Evolutionary conservation across 1,140 invertebrate genomes (phyloP), one percentile per base, ranked within the genome.

Genomic region (Drosophila novamexicana): DNA sequence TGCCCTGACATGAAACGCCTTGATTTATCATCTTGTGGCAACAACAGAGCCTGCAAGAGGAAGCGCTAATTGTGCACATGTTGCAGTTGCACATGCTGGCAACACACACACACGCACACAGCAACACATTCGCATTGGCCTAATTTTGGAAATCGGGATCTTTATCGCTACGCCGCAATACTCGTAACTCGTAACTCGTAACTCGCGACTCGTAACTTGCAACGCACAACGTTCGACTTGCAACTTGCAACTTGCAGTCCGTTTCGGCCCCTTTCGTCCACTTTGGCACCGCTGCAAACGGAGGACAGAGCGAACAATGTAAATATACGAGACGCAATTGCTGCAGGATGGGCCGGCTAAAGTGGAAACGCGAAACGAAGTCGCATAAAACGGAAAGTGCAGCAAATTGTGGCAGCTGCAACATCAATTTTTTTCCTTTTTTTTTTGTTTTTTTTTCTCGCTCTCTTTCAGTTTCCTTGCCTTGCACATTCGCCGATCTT

Each of bases 331-430:
- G 81, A 65, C 45, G 70, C 79, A 69, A 47, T 68, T 67, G 72
- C 79, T 65, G 66, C 79, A 81, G 79, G 79, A 81, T 81, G 76
- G 56, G 10, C 68, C 8, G 44, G 36, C 50, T 71, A 65, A 75
- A 80, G 78, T 81, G 81, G 81, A 76, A 80, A 80, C 81, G 81
- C 81, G 81, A 82, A 83, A 77, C 84, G 75, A 71, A 86, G 76
- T 89, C 84, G 83, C 83, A 88, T 84, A 89, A 89, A 89, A 89
- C 84, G 85, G 81, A 89, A 89, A 89, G 84, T 89, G 85, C 84
- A 90, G 81, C 84, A 90, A 89, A 89, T 90, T 89, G 84, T 89
- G 81, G 84, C 84, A 89, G 84, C 84, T 89, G 84, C 84, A 89
- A 89, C 77, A 88, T 80, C 80, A 70, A 84, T 73, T 73, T 81